Evolutionary conservation across 2,113 vertebrate genomes (phyloP).

Genomic region (Calcarius ornatus): DNA sequence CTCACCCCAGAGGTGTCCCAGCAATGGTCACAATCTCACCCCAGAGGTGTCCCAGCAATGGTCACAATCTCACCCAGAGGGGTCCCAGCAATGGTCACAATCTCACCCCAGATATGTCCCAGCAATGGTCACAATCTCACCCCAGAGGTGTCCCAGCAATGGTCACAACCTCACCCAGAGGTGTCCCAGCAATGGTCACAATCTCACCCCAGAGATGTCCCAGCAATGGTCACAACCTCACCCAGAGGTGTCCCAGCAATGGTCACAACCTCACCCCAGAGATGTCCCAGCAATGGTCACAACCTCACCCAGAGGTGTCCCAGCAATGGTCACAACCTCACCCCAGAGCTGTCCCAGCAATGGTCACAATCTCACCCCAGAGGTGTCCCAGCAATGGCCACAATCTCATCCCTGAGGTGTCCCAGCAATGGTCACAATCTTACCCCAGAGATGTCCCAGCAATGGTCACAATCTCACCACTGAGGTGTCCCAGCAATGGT

Average conservation of each 20-base stretch:
- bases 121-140: neutral
- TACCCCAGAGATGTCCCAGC: neutral
- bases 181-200: neutral
- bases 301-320: fast-evolving
- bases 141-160: neutral
- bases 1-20: neutral
- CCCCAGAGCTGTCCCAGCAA: neutral
- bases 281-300: neutral
- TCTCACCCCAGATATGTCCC: too few relatives aligned
- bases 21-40: neutral
- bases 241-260: neutral
- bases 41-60: neutral
- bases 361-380: fast-evolving
- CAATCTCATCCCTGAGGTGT: neutral
- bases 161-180: too few relatives aligned
- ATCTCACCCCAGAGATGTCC: neutral
- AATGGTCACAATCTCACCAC: neutral
- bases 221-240: neutral
- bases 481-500: neutral
- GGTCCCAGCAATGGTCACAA: too few relatives aligned
- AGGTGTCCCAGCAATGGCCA: neutral
- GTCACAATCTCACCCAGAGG: too few relatives aligned
- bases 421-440: neutral
- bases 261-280: neutral
- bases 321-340: too few relatives aligned